Conservation (phyloP, 1,140 invertebrate genomes). For the Plodia interpunctella region DNA sequence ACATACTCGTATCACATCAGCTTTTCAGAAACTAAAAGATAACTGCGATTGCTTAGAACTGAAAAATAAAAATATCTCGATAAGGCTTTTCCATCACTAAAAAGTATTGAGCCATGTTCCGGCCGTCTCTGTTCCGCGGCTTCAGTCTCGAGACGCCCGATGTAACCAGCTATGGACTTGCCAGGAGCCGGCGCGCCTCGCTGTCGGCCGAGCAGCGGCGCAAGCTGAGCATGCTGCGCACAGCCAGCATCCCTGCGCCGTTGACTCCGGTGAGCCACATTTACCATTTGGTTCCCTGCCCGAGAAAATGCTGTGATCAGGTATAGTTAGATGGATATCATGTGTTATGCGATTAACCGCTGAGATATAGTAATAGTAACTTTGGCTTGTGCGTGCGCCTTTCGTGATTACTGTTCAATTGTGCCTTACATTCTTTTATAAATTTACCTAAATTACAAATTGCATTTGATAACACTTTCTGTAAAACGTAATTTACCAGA, state of each 20-base stretch:
- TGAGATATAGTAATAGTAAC: not conserved
- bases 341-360: constrained; percentile 12
- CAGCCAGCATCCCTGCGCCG: constrained; percentile 51
- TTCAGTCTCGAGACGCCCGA: constrained; percentile 48
- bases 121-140: constrained; percentile 34
- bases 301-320: constrained; percentile 68
- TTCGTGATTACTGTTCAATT: not conserved
- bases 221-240: constrained; percentile 53
- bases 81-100: not conserved
- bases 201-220: constrained; percentile 61
- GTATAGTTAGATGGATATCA: constrained; percentile 33
- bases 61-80: too few relatives aligned
- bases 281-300: constrained; percentile 72
- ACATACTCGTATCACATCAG: too few relatives aligned
- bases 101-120: constrained; percentile 28
- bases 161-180: constrained; percentile 42
- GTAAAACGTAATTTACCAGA: too few relatives aligned
- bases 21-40: too few relatives aligned
- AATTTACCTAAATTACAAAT: not conserved
- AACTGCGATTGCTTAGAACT: too few relatives aligned
- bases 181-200: constrained; percentile 65
- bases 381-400: too few relatives aligned
- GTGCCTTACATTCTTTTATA: too few relatives aligned
- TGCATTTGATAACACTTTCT: not conserved
- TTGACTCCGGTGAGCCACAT: constrained; percentile 71